Conservation (phyloP, 92 coral and sea anemone genomes). For the Phenganax marumi region DNA sequence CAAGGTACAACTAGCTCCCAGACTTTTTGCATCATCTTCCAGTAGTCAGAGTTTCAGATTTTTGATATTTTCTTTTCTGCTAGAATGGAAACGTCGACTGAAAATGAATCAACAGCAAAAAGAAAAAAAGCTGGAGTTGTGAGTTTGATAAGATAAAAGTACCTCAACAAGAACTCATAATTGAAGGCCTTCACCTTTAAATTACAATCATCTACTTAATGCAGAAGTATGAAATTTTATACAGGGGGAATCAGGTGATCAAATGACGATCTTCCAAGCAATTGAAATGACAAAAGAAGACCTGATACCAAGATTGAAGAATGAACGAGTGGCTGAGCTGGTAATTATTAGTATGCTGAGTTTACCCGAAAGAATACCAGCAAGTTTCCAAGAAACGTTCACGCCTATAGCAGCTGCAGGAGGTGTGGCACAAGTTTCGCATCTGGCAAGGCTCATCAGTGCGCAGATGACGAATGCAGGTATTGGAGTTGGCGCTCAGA, state of each 20-base stretch:
- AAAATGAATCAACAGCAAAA: conserved; percentile 18
- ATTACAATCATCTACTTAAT: background rate
- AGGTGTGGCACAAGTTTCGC: conserved; percentile 94
- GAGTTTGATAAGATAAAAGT: background rate
- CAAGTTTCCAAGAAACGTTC: conserved; percentile 93
- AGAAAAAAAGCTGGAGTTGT: conserved; percentile 25
- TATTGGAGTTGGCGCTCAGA: conserved; percentile 91
- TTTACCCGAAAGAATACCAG: conserved; percentile 84
- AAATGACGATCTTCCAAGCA: conserved; percentile 92
- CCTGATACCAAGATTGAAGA: conserved; percentile 76
- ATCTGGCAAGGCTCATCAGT: conserved; percentile 88
- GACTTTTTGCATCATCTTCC: no score
- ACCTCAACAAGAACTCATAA: no score
- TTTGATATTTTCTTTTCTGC: background rate
- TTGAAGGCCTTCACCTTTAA: background rate
- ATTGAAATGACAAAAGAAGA: conserved; percentile 94
- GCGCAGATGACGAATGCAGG: conserved; percentile 93
- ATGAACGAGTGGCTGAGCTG: conserved; percentile 85
- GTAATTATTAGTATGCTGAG: conserved; percentile 95
- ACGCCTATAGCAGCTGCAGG: conserved; percentile 99
- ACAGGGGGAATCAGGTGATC: conserved; percentile 68
- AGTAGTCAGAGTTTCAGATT: no score
- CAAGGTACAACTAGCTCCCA: conserved; percentile 2
- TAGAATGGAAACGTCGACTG: conserved; percentile 20
- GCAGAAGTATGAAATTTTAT: background rate